phyloP scores from a whole-genome alignment of 92 coral and sea anemone genomes.

The Paramuricea clavata region DNA sequence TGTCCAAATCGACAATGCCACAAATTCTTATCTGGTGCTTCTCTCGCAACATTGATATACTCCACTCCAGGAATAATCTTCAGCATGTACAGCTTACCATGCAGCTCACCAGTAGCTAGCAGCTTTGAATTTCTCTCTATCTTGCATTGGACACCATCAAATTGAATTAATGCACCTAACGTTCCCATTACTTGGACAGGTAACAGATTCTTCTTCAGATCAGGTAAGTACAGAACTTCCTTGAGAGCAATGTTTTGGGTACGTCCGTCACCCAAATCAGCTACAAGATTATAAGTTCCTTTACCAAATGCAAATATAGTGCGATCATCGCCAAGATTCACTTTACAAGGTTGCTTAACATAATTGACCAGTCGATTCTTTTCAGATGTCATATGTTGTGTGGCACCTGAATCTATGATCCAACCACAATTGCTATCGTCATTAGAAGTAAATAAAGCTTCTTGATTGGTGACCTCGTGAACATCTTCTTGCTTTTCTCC shows the following conservation, averaged over 20 bases:
- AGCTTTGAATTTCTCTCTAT: constrained; percentile 43
- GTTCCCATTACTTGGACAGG: background rate
- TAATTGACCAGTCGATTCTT: constrained; percentile 3
- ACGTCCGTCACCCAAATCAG: constrained; percentile 20
- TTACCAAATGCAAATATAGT: constrained; percentile 30
- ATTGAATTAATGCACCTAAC: constrained; percentile 15
- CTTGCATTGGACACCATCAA: constrained; percentile 35
- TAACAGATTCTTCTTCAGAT: constrained; percentile 41
- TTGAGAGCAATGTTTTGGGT: constrained; percentile 22
- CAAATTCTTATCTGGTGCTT: constrained; percentile 20
- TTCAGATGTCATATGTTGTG: constrained; percentile 42
- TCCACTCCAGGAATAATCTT: constrained; percentile 28
- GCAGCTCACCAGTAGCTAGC: constrained; percentile 35
- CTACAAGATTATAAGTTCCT: constrained; percentile 44
- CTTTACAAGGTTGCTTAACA: constrained; percentile 29
- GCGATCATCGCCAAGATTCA: background rate
- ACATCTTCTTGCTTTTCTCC: too few relatives aligned
- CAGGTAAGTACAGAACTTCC: constrained; percentile 39
- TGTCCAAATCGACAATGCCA: constrained; percentile 52
- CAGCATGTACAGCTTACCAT: background rate
- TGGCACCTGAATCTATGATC: too few relatives aligned
- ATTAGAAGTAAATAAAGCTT: too few relatives aligned
- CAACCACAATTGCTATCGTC: too few relatives aligned
- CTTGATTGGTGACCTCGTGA: too few relatives aligned
- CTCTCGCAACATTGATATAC: constrained; percentile 11